phyloP scores from a whole-genome alignment of 2,888 invertebrate species.

The Eilema griseolum region DNA sequence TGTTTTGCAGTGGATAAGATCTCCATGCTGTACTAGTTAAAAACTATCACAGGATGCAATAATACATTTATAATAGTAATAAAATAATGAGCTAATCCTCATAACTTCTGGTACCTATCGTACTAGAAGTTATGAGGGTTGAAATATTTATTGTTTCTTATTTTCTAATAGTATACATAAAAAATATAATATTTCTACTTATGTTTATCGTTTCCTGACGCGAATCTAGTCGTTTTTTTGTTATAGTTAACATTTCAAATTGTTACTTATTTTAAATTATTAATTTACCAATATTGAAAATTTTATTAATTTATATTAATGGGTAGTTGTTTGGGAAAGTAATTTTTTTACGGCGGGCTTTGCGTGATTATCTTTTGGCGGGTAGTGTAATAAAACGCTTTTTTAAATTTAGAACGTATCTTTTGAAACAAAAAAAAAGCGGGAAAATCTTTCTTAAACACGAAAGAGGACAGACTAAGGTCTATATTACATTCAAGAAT shows the following conservation, averaged over 20 bases:
- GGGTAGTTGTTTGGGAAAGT: neutral
- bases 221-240: slow-evolving; percentile 7
- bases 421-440: neutral
- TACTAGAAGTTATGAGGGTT: neutral
- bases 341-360: neutral
- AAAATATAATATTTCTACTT: neutral
- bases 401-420: neutral
- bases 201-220: neutral
- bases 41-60: too few relatives aligned
- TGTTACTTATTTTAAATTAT: slow-evolving; percentile 8
- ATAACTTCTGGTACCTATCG: neutral
- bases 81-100: too few relatives aligned
- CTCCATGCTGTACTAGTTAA: too few relatives aligned
- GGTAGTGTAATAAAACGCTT: neutral
- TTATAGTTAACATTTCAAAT: slow-evolving; percentile 8
- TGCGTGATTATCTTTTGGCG: neutral
- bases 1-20: too few relatives aligned
- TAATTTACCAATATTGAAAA: neutral
- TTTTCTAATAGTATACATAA: neutral
- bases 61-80: too few relatives aligned
- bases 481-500: neutral
- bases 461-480: neutral
- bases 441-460: neutral
- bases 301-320: neutral
- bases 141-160: too few relatives aligned